Evolutionary conservation across 2,113 vertebrate genomes (phyloP).

Genomic region (Ammodytes dubius): DNA sequence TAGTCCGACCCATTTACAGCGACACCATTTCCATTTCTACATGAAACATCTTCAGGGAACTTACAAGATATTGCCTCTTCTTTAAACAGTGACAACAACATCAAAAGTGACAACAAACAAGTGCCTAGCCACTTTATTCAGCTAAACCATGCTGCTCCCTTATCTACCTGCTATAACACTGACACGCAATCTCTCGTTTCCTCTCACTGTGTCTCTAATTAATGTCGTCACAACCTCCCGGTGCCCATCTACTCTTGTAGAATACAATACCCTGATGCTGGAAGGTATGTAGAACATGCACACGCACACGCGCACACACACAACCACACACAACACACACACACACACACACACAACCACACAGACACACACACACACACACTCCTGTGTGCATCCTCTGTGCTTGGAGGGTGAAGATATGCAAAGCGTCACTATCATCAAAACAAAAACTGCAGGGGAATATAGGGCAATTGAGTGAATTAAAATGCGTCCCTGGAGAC

Average conservation of each 20-base stretch:
- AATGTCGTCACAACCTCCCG: constrained; percentile 53
- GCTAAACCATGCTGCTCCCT: constrained; percentile 34
- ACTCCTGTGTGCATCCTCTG: constrained; percentile 72
- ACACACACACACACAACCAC: constrained; percentile 38
- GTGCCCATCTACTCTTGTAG: constrained; percentile 52
- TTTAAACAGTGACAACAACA: neutral
- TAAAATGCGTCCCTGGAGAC: constrained; percentile 84
- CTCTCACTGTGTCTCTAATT: constrained; percentile 49
- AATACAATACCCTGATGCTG: constrained; percentile 62
- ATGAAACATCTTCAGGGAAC: neutral
- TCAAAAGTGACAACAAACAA: neutral
- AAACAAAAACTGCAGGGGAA: constrained; percentile 85
- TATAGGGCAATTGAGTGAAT: constrained; percentile 86
- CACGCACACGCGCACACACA: constrained; percentile 35
- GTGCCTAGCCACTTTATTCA: constrained; percentile 3
- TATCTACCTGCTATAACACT: constrained; percentile 54
- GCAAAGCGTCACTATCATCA: constrained; percentile 84
- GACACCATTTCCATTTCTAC: neutral
- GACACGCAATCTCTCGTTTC: constrained; percentile 29
- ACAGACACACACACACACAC: constrained; percentile 51
- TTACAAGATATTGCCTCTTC: neutral
- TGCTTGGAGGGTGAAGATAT: constrained; percentile 83
- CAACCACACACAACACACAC: constrained; percentile 47
- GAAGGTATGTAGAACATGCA: constrained; percentile 55
- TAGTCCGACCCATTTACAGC: neutral